Evolutionary conservation across 64 coral and sea anemone species (phyloP).

Genomic region (Dendrophyllia cribrosa): DNA sequence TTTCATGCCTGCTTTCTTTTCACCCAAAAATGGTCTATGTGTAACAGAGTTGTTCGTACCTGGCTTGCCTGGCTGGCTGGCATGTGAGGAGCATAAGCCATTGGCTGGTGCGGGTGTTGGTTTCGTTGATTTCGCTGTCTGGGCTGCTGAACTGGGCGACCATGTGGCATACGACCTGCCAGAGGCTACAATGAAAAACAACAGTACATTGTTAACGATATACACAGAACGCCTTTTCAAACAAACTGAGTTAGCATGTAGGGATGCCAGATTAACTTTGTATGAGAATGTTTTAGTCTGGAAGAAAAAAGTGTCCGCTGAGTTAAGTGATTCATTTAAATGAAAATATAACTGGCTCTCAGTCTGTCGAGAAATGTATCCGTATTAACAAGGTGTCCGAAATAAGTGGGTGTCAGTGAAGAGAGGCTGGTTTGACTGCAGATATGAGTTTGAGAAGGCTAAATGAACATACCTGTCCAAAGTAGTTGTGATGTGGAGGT

Average conservation of each 20-base stretch:
- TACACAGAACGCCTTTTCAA: not conserved
- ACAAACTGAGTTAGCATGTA: not conserved
- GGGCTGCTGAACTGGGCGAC: constrained; percentile 66
- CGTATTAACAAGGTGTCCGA: no score
- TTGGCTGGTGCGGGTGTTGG: constrained; percentile 74
- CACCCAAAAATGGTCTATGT: no score
- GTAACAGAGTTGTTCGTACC: constrained; percentile 24
- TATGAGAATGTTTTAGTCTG: no score
- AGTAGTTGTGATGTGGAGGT: constrained; percentile 90
- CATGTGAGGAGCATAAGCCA: constrained; percentile 85
- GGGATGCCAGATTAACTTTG: no score
- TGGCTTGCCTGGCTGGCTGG: constrained; percentile 98
- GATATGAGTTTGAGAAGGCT: not conserved
- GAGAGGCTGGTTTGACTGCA: no score
- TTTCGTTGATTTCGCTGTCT: constrained; percentile 80
- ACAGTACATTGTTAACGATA: not conserved
- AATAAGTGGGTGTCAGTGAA: no score
- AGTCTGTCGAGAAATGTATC: no score
- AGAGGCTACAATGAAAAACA: constrained; percentile 59
- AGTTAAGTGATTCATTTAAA: no score
- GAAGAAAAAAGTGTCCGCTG: no score
- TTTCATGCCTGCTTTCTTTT: no score
- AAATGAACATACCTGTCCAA: constrained; percentile 74
- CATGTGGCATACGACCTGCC: constrained; percentile 85
- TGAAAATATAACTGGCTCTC: no score